phyloP scores from a whole-genome alignment of 1,140 invertebrate genomes.

The Triops cancriformis region DNA sequence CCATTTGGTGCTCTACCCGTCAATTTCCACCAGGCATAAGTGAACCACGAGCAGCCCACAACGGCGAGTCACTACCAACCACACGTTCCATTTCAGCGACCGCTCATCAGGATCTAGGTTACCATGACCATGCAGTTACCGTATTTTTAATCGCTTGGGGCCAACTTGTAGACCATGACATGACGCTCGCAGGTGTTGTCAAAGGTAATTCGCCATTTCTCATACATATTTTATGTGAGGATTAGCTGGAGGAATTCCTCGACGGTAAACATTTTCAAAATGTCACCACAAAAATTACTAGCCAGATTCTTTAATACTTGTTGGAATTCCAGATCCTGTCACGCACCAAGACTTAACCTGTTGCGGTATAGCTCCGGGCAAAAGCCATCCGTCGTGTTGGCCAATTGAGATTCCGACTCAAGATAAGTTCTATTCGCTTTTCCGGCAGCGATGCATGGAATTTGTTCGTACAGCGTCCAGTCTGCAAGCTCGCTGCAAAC shows the following conservation, averaged over 20 bases:
- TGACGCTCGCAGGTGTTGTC: slow-evolving; percentile 46
- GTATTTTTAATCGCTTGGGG: slow-evolving; percentile 46
- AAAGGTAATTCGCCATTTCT: slow-evolving; percentile 37
- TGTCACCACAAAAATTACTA: neutral
- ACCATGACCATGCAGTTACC: slow-evolving; percentile 44
- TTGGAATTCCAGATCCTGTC: slow-evolving; percentile 32
- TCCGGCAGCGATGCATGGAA: slow-evolving; percentile 46
- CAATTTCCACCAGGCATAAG: slow-evolving; percentile 25
- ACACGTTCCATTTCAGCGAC: slow-evolving; percentile 42
- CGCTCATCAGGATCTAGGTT: slow-evolving; percentile 42
- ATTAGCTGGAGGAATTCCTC: neutral
- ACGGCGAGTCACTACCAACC: slow-evolving; percentile 38
- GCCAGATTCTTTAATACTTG: neutral
- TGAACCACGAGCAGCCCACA: slow-evolving; percentile 19
- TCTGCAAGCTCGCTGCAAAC: slow-evolving; percentile 42
- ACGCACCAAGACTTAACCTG: slow-evolving; percentile 41
- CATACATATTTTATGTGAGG: neutral
- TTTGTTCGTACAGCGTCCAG: slow-evolving; percentile 44
- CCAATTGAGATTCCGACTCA: slow-evolving; percentile 43
- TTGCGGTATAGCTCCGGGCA: slow-evolving; percentile 35
- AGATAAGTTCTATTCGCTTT: slow-evolving; percentile 45
- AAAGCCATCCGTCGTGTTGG: slow-evolving; percentile 39
- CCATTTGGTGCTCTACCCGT: neutral
- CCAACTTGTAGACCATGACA: slow-evolving; percentile 49
- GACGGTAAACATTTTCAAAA: neutral